These are phyloP conservation scores for Alitta virens DNA, from an alignment of 2,888 invertebrate species.

Conservation along the genomic window DNA sequence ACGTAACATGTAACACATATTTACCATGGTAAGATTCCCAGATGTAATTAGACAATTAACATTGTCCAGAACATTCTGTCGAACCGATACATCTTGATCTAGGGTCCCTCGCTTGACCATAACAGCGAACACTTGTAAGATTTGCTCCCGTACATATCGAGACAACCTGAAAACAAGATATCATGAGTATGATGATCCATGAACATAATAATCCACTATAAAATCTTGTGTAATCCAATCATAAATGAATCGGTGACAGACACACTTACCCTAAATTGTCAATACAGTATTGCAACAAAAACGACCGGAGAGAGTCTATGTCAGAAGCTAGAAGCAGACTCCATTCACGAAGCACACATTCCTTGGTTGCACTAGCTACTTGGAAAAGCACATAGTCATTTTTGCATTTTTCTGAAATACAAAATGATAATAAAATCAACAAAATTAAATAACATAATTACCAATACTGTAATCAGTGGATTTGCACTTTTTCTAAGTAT, in stretches of 20 bases:
- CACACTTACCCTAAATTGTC: too few relatives aligned
- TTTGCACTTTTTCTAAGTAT: background rate
- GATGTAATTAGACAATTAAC: constrained; percentile 74
- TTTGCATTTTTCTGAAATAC: constrained; percentile 53
- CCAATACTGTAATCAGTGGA: background rate
- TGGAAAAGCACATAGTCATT: constrained; percentile 82
- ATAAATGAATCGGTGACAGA: too few relatives aligned
- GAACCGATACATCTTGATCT: constrained; percentile 66
- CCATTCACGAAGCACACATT: constrained; percentile 84
- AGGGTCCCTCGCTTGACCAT: constrained; percentile 82
- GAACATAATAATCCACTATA: too few relatives aligned
- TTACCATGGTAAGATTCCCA: constrained; percentile 67
- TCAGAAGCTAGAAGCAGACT: constrained; percentile 68
- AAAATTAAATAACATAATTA: background rate
- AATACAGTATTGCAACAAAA: constrained; percentile 75
- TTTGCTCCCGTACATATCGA: constrained; percentile 71
- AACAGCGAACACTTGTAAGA: constrained; percentile 74
- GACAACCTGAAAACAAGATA: constrained; percentile 59
- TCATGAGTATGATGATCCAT: too few relatives aligned
- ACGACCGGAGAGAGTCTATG: constrained; percentile 71
- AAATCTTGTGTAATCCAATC: too few relatives aligned
- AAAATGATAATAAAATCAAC: constrained; percentile 4
- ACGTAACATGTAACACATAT: background rate
- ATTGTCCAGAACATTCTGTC: constrained; percentile 61
- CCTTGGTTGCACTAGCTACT: constrained; percentile 78